Evolutionary conservation across 1,140 invertebrate species (phyloP), one percentile per base, ranked within the genome.

Genomic region (Schlechtendalia chinensis): DNA sequence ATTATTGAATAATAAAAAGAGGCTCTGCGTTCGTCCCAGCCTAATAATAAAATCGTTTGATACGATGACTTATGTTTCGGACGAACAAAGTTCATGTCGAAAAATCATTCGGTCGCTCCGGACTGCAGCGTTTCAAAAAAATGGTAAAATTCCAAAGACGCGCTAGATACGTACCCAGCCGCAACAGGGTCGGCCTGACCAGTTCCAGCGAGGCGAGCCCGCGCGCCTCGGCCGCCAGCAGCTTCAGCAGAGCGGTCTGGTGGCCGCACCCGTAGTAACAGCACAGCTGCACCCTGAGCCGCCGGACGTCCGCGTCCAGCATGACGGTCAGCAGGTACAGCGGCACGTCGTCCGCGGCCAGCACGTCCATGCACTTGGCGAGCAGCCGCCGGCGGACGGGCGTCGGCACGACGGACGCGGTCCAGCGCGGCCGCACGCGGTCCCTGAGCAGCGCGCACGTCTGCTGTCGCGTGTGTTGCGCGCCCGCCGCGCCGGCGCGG

Each of bases 181-280:
- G 83, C 0, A 88, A 80, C 0, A 88, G 82, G 1, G 88, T 86
- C 3, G 86, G 86, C 11, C 88, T 84, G 12, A 86, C 85, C 4
- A 88, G 54, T 82, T 88, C 85, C 5, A 88, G 80, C 2, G 85
- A 86, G 29, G 86, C 84, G 0, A 88, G 75, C 22, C 87, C 87
- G 8, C 82, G 83, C 19, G 87, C 87, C 79, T 88, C 87, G 0
- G 82, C 83, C 0, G 86, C 85, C 10, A 88, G 81, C 11, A 88
- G 83, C 47, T 86, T 86, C 0, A 88, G 81, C 1, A 88, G 63
- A 0, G 86, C 86, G 6, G 86, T 87, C 80, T 88, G 88, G 82
- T 88, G 87, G 24, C 86, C 87, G 82, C 88, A 88, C 19, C 88
- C 87, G 67, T 88, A 88, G 71, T 88, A 88, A 79, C 88, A 88